These are phyloP conservation scores for Nylanderia fulva DNA, from an alignment of 1,140 invertebrate species.

Conservation along the genomic window DNA sequence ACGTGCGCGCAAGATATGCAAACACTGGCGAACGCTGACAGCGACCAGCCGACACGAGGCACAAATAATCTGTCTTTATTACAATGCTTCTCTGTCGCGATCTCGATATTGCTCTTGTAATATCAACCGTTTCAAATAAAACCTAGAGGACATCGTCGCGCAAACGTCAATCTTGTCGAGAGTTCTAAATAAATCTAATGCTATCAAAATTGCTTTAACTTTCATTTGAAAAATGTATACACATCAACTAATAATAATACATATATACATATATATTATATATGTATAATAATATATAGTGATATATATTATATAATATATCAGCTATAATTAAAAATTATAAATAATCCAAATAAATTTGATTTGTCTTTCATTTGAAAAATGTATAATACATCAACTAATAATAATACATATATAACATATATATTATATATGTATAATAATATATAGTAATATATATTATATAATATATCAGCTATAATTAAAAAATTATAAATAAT, in stretches of 20 bases:
- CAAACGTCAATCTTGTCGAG: background rate
- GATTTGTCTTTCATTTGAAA: no score
- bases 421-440: no score
- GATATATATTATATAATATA: background rate
- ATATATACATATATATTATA: no score
- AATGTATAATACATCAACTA: no score
- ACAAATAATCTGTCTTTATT: constrained; percentile 28
- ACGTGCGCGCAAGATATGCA: constrained; percentile 33
- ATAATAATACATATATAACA: no score
- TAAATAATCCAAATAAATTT: no score
- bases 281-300: no score
- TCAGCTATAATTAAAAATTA: background rate
- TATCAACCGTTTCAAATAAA: background rate
- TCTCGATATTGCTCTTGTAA: background rate
- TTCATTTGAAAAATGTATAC: no score
- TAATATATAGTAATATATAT: background rate
- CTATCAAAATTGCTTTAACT: no score
- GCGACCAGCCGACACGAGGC: background rate
- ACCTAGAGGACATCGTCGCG: background rate
- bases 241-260: no score
- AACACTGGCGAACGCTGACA: background rate
- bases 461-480: background rate
- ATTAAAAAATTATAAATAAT: constrained; percentile 4
- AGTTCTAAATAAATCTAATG: background rate
- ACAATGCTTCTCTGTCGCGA: background rate